These are phyloP conservation scores for Masnerella sp. DNA, from an alignment of 2,888 invertebrate species.

Conservation along the genomic window DNA sequence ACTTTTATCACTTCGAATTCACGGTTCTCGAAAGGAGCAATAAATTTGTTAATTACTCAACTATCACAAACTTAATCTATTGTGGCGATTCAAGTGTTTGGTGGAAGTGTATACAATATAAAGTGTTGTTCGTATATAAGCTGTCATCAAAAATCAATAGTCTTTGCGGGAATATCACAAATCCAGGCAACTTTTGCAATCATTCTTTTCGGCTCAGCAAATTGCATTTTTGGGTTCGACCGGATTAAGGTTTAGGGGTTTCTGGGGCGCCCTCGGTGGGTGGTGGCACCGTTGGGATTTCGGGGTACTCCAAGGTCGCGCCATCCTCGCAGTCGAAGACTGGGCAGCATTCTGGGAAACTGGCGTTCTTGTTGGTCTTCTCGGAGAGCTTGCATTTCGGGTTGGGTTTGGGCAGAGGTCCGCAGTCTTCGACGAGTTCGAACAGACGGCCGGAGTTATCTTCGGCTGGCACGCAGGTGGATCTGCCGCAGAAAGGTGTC, in stretches of 20 bases:
- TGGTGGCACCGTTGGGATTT: slow-evolving; percentile 82
- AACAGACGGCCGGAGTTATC: slow-evolving; percentile 86
- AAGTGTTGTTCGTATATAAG: slow-evolving; percentile 29
- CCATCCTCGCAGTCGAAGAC: slow-evolving; percentile 91
- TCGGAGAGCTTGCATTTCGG: slow-evolving; percentile 93
- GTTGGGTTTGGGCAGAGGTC: slow-evolving; percentile 91
- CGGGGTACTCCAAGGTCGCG: slow-evolving; percentile 91
- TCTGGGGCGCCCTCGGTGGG: slow-evolving; percentile 74
- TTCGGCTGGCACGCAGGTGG: slow-evolving; percentile 89
- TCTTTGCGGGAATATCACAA: no score
- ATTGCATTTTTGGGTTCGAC: not conserved
- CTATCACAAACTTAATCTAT: slow-evolving; percentile 47
- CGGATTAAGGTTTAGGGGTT: slow-evolving; percentile 60
- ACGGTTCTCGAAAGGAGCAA: not conserved
- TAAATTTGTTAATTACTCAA: slow-evolving; percentile 15
- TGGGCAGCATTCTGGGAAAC: slow-evolving; percentile 93
- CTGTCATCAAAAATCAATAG: no score
- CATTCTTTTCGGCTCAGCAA: not conserved
- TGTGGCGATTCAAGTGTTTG: slow-evolving; percentile 46
- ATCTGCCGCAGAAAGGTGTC: slow-evolving; percentile 93
- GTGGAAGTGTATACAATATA: slow-evolving; percentile 31
- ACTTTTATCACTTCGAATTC: slow-evolving; percentile 15
- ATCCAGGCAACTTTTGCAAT: slow-evolving; percentile 25
- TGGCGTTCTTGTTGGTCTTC: slow-evolving; percentile 92
- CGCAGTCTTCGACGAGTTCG: slow-evolving; percentile 93